phyloP scores from a whole-genome alignment of 2,113 vertebrate genomes.

The Pluvianellus socialis region DNA sequence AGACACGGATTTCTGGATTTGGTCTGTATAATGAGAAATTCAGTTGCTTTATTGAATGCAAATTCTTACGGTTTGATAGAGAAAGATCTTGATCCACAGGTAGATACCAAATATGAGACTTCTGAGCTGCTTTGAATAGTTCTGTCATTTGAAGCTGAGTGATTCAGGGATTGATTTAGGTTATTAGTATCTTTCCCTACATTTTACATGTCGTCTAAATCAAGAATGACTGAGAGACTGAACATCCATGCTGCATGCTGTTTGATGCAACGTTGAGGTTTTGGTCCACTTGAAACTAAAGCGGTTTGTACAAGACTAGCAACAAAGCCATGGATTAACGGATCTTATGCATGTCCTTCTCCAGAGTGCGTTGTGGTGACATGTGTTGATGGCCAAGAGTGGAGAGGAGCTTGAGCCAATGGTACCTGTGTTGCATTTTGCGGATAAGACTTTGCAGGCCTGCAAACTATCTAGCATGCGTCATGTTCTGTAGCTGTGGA shows the following conservation, averaged over 20 bases:
- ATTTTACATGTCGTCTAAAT: background rate
- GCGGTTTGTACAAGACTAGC: background rate
- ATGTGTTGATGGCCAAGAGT: background rate
- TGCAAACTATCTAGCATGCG: background rate
- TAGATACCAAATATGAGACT: background rate
- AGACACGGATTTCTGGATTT: background rate
- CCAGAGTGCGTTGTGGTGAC: background rate
- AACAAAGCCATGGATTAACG: background rate
- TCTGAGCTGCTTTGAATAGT: background rate
- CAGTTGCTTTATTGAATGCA: background rate
- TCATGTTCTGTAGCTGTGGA: background rate
- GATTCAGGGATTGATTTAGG: background rate
- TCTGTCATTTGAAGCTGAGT: background rate
- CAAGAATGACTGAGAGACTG: background rate
- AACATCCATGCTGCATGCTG: background rate
- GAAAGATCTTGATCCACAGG: background rate
- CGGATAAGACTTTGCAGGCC: background rate
- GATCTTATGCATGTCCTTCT: background rate
- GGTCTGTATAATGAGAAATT: background rate
- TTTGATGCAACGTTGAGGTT: background rate
- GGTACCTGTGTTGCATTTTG: background rate
- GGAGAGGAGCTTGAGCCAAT: background rate
- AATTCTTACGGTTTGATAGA: background rate
- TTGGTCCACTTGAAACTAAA: background rate
- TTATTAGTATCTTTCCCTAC: background rate